Base-by-base conservation (phyloP, 2,888 invertebrate genomes). In the Diplolepis rosae region DNA sequence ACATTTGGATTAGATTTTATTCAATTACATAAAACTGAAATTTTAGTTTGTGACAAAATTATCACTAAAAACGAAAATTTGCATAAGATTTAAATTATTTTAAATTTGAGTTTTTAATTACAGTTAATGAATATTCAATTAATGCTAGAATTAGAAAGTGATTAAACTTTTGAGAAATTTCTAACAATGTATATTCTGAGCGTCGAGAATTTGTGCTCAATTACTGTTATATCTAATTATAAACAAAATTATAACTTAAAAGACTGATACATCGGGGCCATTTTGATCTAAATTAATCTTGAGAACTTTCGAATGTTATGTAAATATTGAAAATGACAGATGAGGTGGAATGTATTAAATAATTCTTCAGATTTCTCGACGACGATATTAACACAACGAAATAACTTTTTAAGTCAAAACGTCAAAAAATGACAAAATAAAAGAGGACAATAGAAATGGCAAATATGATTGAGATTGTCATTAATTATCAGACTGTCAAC, bases 231-330 rank as follows among this genome's bases (percentile, higher is more conserved):
- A 39, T 9, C 42, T 45, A 45, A 65, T 28, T 71, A 54, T 68
- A 71, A 54, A 15, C 51, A 52, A 69, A 67, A 68, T 48, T 56
- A 66, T 67, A 76, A 81, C 78, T 66, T 68, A 75, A 82, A 87
- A 88, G 88, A 88, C 88, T 88, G 87, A 88, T 80, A 80, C 79
- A 82, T 82, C 79, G 87, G 87, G 87, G 86, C 85, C 87, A 87
- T 83, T 83, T 80, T 71, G 65, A 83, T 75, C 71, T 24, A 83
- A 82, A 81, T 82, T 80, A 42, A 72, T 70, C 51, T 28, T 35
- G 27, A 71, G 75, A 72, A 48, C 51, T 65, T 66, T 71, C 45
- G 68, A 78, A 50, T 52, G 52, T 27, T 15, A 28, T 71, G 24
- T 22, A 27, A 68, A 73, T 50, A 61, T 79, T 72, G 70, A 66